Base-by-base conservation (phyloP, 2,888 invertebrate species). In the Limnephilus rhombicus region DNA sequence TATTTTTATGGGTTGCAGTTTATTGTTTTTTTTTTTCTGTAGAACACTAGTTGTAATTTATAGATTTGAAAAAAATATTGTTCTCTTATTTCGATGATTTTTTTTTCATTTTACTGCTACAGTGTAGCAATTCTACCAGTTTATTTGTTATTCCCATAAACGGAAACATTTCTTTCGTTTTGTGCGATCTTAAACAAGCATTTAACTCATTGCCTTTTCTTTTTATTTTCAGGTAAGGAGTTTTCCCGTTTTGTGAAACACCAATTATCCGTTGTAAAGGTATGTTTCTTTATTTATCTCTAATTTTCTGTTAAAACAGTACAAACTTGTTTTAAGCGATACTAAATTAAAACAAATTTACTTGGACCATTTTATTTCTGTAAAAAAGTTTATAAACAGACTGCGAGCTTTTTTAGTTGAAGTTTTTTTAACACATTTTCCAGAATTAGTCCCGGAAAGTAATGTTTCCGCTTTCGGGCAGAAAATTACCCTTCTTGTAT, bases 401-500 rank as follows among this genome's bases (percentile, higher is more conserved):
- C 68, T 68, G 24, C 68, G 68, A 24, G 68, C 68, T 68, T 24
- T 68, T 68, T 68, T 9, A 68, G 68, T 9, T n/a, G 24, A 68
- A 68, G 34, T 83, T 83, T 83, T 83, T 90, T 85, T 85, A 90
- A 85, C 90, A 45, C 90, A 53, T 90, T 90, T 85, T 29, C 90
- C 90, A 85, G 89, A 89, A 91, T 91, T 91, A 85, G 53, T 89
- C 87, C 68, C 68, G 68, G 29, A n/a, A 91, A 89, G 89, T 37
- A 85, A 53, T 89, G 83, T 68, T 37, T 49, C 80, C 82, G 31
- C 80, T 45, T 89, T 49, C 41, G 68, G n/a, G 81, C 80, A 31
- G 80, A 31, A 90, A 90, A 91, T 91, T 91, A 85, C 85, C 85
- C 85, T 91, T 91, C 89, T 89, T 90, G 89, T 88, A 85, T 85